Percentiles rank a stretch among this genome's conserved stretches.
Conservation (phyloP, 2,113 vertebrate genomes). For the Pipa parva region DNA sequence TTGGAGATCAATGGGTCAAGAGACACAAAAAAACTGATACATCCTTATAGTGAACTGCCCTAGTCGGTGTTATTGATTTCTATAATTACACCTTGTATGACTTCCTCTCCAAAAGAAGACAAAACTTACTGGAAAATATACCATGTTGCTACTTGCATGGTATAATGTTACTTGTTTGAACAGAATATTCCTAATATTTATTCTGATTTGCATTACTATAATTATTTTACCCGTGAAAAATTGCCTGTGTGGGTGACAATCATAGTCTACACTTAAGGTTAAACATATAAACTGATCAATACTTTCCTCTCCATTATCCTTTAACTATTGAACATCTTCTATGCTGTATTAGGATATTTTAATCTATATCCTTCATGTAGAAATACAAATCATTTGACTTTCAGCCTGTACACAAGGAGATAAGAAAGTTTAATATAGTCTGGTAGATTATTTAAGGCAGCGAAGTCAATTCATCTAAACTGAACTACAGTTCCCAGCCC, state of each 20-base stretch:
- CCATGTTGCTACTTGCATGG: neutral
- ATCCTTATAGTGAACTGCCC: slow-evolving; percentile 10
- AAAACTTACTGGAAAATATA: slow-evolving; percentile 19
- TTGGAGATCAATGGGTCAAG: slow-evolving; percentile 17
- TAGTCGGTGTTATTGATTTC: slow-evolving; percentile 23
- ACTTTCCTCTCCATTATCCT: neutral
- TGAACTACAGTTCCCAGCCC: too few relatives aligned
- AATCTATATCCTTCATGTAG: neutral
- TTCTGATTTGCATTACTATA: too few relatives aligned
- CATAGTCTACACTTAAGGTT: slow-evolving; percentile 3
- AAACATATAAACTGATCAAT: neutral
- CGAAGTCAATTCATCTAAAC: too few relatives aligned
- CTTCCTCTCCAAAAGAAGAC: slow-evolving; percentile 22
- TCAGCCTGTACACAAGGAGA: neutral
- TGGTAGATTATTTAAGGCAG: too few relatives aligned
- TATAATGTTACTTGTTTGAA: neutral
- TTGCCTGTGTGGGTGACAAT: neutral
- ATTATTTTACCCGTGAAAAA: too few relatives aligned
- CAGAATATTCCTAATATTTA: neutral
- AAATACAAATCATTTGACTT: slow-evolving; percentile 5
- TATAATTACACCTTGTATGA: slow-evolving; percentile 33
- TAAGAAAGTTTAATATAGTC: neutral
- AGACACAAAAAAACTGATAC: slow-evolving; percentile 14
- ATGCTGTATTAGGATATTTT: neutral
- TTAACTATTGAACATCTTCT: neutral